Base-by-base conservation (phyloP, 2,113 vertebrate species). In the Elephantulus edwardii region DNA sequence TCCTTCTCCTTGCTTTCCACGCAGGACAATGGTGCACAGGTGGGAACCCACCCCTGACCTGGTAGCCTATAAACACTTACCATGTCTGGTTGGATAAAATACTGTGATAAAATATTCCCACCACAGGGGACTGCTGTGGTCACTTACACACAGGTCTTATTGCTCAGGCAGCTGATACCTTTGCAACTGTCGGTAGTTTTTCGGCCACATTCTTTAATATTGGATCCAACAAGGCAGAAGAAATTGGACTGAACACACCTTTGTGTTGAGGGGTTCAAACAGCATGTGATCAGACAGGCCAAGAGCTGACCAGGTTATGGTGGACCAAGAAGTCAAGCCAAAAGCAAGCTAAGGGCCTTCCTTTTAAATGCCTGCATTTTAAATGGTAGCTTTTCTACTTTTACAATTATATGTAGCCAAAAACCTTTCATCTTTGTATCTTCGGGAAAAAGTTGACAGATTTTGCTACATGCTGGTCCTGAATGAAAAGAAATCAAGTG, bases 401-500 rank as follows among this genome's bases (percentile, higher is more conserved):
- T 46, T 48, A 8, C 38, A 64, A 14, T 70, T 75, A 46, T 20
- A n/a, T 5, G n/a, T 30, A 54, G 44, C 7, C 76, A 58, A 50
- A 81, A 44, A 78, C 62, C 38, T 12, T 52, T 3, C 87, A 72
- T 79, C 82, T 84, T 17, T 28, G 9, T 76, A 17, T 19, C 46
- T 60, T 70, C 60, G 60, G n/a, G 38, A 54, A 56, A 88, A 70
- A 4, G 35, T 62, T 9, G 35, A 38, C 1, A 80, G 50, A 71
- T 74, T 92, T 52, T 94, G 88, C 83, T 94, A 95, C 72, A 74
- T 40, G 88, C 62, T 88, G 16, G 33, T 81, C 62, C n/a, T 56
- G 88, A 46, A 54, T 93, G 93, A 96, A 96, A 97, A 86, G 0
- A 1, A 97, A 97, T 83, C 64, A 97, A 97, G 86, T 85, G 92